Base-by-base conservation (phyloP, 2,797 vertebrate species). In the Poecile montanus region DNA sequence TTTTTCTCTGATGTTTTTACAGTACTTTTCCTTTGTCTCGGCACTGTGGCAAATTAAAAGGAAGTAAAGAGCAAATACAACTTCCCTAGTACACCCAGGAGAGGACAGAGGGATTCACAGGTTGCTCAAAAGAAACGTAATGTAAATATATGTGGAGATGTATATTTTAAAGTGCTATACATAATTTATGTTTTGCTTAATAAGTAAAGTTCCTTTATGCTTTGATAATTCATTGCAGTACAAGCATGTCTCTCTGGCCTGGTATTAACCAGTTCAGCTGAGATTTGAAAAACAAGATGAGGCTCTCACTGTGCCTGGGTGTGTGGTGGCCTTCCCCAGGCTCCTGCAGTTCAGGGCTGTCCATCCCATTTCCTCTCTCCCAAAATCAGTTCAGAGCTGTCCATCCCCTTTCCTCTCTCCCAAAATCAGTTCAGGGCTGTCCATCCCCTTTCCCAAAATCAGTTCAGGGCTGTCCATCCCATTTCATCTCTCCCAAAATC, bases 211-310 rank as follows among this genome's bases (percentile, higher is more conserved):
- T 91, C 34, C 56, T 89, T 79, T 61, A 8, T 34, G 50, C 88
- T 95, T 93, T 89, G 92, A 82, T 94, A 61, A 51, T 40, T 40
- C 48, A 21, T 65, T 73, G 82, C 75, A 29, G 19, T 90, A 85
- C 56, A 63, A 85, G 73, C 67, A 9, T 34, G 44, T 68, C 38
- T 88, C 57, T 62, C 50, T 72, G 92, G 10, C 71, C 82, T 70
- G 58, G 32, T 53, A n/a, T 56, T 83, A 40, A 76, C 68, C 51
- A 66, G 74, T 60, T 82, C 88, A 92, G 51, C 62, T 36, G 71
- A 86, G 76, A 66, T 62, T 80, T 85, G 65, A 83, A 19, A 88
- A 82, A 65, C 36, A 12, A 2, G 53, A 71, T 0, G 2, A 78
- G 83, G 40, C 47, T 61, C 45, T 68, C 7, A 30, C 26, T n/a